Base-by-base conservation (phyloP, 2,888 invertebrate genomes). In the Vesta saturnalis region DNA sequence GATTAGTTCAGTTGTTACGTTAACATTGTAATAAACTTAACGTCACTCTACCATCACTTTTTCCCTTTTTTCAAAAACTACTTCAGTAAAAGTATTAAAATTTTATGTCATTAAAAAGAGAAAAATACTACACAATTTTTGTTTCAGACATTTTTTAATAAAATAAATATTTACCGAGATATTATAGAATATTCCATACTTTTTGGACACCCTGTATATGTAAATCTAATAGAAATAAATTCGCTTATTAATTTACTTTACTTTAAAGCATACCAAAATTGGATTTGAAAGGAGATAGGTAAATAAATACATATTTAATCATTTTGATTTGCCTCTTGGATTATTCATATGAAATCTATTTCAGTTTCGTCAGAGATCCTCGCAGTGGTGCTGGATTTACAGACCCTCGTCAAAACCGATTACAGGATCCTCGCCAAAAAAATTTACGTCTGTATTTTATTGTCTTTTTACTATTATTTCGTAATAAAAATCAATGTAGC, bases 391-490 rank as follows among this genome's bases (percentile, higher is more conserved):
- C 83, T 70, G 73, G 81, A 30, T 88, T 87, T 82, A 85, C 79
- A 65, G 90, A 90, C 80, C 90, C 91, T 21, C 86, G 91, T 66
- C 89, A 91, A 78, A 85, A 72, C 8, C 65, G 83, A 55, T 85
- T 86, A 73, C 70, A 71, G 57, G 93, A 93, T 83, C 93, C 93
- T 0, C 87, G 93, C 72, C 88, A 89, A 56, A 87, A 87, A 81
- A 73, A 76, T 65, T 81, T 80, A 64, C 78, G 86, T 86, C 80
- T 76, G 83, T 81, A 21, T 3, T 56, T 21, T 30, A 23, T 35
- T 35, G 5, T 14, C 15, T 4, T 8, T 49, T 8, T 49, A 18
- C 5, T 49, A 15, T 15, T 14, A 49, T 8, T 49, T 8, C 10
- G 10, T 8, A 14, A 14, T 5, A 46, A 14, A 1, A 49, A 49